phyloP scores from a whole-genome alignment of 2,797 vertebrate species.

The Dendrocincla fuliginosa region DNA sequence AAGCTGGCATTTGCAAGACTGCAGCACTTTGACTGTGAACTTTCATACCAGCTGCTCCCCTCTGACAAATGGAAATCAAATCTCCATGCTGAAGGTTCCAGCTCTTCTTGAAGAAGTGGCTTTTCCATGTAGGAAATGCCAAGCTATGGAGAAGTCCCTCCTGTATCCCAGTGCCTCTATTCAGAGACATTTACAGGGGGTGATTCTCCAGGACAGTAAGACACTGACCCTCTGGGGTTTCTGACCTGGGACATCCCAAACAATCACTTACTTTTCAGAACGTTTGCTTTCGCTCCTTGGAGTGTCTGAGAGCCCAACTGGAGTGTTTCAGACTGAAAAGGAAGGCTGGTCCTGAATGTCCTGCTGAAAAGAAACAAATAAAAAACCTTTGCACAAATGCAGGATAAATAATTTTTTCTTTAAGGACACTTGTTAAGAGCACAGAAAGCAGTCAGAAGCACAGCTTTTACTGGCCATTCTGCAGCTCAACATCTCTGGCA shows the following conservation, averaged over 20 bases:
- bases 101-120: neutral
- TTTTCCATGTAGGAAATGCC: neutral
- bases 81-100: neutral
- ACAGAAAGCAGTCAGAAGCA: slow-evolving; percentile 20
- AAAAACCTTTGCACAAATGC: neutral
- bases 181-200: neutral
- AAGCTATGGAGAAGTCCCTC: neutral
- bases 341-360: neutral
- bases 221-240: neutral
- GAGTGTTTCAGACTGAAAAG: neutral
- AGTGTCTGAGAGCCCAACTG: neutral
- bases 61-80: neutral
- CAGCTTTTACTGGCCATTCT: slow-evolving; percentile 50
- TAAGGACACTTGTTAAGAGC: neutral
- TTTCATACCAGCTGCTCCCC: neutral
- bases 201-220: neutral
- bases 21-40: neutral
- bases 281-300: neutral
- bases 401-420: neutral
- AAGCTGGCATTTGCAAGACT: neutral
- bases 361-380: neutral
- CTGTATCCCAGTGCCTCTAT: neutral
- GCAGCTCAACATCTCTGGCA: slow-evolving; percentile 63
- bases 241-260: neutral
- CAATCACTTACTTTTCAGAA: neutral